A percentile compares a stretch with the other conserved stretches of the same genome.
These are phyloP conservation scores for Nasua narica DNA, from an alignment of 2,797 vertebrate genomes.

Conservation along the genomic window DNA sequence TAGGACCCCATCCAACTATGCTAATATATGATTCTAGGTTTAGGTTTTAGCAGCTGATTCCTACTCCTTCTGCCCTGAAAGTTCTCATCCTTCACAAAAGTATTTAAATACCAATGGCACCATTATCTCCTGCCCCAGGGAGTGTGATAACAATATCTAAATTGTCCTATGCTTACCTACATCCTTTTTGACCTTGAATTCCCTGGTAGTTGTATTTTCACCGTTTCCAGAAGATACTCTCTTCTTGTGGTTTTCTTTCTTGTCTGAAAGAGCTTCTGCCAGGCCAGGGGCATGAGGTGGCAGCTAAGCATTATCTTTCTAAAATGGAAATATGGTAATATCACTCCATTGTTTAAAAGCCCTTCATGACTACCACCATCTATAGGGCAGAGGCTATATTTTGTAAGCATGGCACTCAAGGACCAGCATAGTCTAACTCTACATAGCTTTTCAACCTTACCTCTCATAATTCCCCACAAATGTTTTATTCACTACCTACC, in stretches of 20 bases:
- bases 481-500: background rate
- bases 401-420: background rate
- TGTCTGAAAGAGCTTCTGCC: background rate
- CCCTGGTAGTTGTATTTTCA: background rate
- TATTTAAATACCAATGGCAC: background rate
- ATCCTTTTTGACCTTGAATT: background rate
- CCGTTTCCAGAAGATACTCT: background rate
- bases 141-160: background rate
- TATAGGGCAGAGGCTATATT: background rate
- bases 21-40: background rate
- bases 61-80: background rate
- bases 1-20: background rate
- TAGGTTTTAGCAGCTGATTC: background rate
- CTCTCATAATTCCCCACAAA: background rate
- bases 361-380: background rate
- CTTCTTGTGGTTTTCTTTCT: background rate
- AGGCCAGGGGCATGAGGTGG: background rate
- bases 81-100: background rate
- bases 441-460: background rate
- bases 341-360: background rate
- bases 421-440: background rate
- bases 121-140: background rate
- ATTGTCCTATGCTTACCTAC: background rate
- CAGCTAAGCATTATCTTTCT: background rate
- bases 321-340: background rate